Evolutionary conservation across 92 coral and sea anemone genomes (phyloP).

Genomic region (Porites cylindrica): DNA sequence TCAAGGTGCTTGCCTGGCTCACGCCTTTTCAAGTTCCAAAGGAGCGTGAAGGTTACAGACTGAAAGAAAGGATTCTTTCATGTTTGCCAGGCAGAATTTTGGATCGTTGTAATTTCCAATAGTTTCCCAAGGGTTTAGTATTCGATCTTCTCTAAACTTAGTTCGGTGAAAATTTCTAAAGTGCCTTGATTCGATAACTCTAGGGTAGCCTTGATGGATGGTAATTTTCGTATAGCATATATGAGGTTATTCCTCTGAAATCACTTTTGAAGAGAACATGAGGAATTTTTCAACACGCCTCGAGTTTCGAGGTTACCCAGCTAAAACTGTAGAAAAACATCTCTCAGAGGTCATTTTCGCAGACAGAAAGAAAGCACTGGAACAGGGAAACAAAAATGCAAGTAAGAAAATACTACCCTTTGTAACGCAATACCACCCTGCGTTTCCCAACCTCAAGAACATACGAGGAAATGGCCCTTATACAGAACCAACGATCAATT

Average conservation of each 20-base stretch:
- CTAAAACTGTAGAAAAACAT: too few relatives aligned
- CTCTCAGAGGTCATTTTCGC: too few relatives aligned
- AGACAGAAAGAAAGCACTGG: too few relatives aligned
- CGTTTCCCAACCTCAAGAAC: too few relatives aligned
- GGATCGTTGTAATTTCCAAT: slow-evolving; percentile 38
- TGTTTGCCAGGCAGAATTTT: slow-evolving; percentile 34
- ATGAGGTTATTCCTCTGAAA: neutral
- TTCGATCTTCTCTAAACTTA: slow-evolving; percentile 43
- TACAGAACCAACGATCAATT: too few relatives aligned
- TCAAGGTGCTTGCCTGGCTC: slow-evolving; percentile 32
- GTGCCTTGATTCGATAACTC: slow-evolving; percentile 21
- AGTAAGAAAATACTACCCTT: too few relatives aligned
- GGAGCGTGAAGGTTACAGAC: slow-evolving; percentile 36
- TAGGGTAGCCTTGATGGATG: slow-evolving; percentile 37
- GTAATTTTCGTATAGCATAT: slow-evolving; percentile 30
- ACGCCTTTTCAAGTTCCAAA: slow-evolving; percentile 29
- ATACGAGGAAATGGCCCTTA: too few relatives aligned
- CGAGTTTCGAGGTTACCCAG: too few relatives aligned
- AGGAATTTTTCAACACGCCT: too few relatives aligned
- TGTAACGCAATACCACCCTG: too few relatives aligned
- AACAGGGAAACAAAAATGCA: too few relatives aligned
- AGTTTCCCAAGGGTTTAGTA: slow-evolving; percentile 37
- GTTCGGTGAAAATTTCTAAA: slow-evolving; percentile 24
- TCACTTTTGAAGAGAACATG: too few relatives aligned
- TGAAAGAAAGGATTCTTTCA: slow-evolving; percentile 7